Percentiles rank a stretch among this genome's conserved stretches.
Conservation (phyloP, 2,888 invertebrate species). For the Drosophila paracracens region DNA sequence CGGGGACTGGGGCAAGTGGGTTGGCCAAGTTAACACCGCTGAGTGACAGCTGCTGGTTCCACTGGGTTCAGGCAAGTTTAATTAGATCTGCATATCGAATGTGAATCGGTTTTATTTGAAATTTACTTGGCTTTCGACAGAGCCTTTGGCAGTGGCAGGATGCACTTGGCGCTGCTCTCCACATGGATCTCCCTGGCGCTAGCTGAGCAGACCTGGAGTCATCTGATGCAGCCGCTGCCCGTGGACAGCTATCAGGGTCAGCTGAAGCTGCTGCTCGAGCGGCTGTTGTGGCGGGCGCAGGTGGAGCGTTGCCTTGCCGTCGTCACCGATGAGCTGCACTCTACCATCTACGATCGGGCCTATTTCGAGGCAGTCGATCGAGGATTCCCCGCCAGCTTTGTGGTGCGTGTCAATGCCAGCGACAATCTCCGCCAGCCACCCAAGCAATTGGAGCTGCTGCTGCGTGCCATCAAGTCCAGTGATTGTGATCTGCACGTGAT, state of each 20-base stretch:
- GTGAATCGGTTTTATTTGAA: conserved; percentile 22
- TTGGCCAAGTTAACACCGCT: conserved; percentile 10
- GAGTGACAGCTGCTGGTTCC: conserved; percentile 44
- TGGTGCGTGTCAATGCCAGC: conserved; percentile 87
- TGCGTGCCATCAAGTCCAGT: conserved; percentile 87
- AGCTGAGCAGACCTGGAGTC: conserved; percentile 4
- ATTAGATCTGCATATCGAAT: conserved; percentile 76
- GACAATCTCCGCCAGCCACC: conserved; percentile 89
- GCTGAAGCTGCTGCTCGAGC: conserved; percentile 61
- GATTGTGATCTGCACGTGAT: conserved; percentile 91
- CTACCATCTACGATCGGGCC: conserved; percentile 64
- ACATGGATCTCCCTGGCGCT: conserved; percentile 9
- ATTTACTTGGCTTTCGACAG: background rate
- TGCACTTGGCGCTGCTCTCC: conserved; percentile 26
- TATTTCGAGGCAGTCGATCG: conserved; percentile 65
- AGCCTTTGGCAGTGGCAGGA: conserved; percentile 17
- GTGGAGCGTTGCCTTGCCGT: conserved; percentile 81
- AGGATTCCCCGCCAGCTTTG: conserved; percentile 63
- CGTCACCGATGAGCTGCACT: conserved; percentile 81
- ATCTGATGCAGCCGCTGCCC: background rate
- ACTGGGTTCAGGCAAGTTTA: conserved; percentile 61
- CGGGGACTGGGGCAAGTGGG: background rate
- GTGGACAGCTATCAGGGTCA: conserved; percentile 54
- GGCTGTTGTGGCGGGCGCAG: conserved; percentile 58
- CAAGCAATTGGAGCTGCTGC: conserved; percentile 86